phyloP scores from a whole-genome alignment of 1,140 invertebrate species.

The Cherax destructor region DNA sequence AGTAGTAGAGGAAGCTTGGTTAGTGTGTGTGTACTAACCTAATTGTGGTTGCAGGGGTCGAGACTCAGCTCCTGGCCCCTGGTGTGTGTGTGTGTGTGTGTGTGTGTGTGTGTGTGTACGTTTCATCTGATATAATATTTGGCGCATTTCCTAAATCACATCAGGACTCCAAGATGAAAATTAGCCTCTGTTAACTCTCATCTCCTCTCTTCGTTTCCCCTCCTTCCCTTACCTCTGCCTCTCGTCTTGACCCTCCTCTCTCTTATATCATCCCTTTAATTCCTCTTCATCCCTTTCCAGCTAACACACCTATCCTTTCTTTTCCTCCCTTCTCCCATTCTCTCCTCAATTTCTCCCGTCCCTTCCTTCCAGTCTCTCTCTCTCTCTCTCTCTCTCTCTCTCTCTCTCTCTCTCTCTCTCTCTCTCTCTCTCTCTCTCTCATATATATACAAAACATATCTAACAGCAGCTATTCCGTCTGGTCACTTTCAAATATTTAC shows the following conservation, averaged over 20 bases:
- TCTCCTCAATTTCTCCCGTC: constrained; percentile 10
- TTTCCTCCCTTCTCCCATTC: neutral
- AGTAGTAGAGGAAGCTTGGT: neutral
- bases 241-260: neutral
- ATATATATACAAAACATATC: too few species aligned
- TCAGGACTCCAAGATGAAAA: too few species aligned
- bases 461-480: too few species aligned
- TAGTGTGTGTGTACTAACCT: neutral
- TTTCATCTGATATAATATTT: neutral
- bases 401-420: neutral
- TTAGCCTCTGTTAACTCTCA: neutral
- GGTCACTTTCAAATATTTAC: too few species aligned
- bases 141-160: neutral
- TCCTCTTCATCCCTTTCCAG: neutral
- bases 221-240: neutral
- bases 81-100: neutral
- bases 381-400: constrained; percentile 33
- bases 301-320: neutral
- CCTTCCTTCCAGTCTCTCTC: constrained; percentile 4
- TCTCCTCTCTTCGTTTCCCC: neutral
- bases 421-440: neutral
- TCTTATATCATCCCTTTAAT: neutral
- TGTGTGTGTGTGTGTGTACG: constrained; percentile 6
- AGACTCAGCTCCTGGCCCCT: too few species aligned
- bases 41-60: too few species aligned